Percentiles rank a stretch among this genome's conserved stretches.
Evolutionary conservation across 2,888 invertebrate genomes (phyloP).

Genomic region (Miltochrista miniata): DNA sequence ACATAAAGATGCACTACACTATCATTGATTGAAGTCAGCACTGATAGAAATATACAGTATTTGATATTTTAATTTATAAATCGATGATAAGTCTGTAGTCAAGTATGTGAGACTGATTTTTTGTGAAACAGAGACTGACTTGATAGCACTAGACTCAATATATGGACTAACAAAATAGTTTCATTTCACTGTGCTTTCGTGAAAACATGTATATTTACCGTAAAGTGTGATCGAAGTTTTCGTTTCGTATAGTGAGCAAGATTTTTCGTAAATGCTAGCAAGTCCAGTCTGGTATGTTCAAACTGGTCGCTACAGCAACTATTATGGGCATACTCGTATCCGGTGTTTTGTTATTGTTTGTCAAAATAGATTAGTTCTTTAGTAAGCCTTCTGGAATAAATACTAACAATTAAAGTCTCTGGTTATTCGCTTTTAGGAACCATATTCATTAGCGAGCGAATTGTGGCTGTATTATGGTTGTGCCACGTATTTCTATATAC

Average conservation of each 20-base stretch:
- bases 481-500: too few species aligned
- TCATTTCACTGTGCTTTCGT: too few species aligned
- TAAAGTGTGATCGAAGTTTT: too few species aligned
- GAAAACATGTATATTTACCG: too few species aligned
- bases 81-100: not conserved
- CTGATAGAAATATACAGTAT: constrained; percentile 28
- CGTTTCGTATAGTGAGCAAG: too few species aligned
- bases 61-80: not conserved
- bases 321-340: not conserved
- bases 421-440: too few species aligned
- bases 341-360: constrained; percentile 34
- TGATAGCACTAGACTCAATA: not conserved
- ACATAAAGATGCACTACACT: constrained; percentile 33
- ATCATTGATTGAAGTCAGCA: constrained; percentile 29
- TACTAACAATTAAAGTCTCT: too few species aligned
- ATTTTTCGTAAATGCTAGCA: not conserved
- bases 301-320: constrained; percentile 16
- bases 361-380: constrained; percentile 15
- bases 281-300: constrained; percentile 3
- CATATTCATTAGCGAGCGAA: too few species aligned
- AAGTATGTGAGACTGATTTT: constrained; percentile 28
- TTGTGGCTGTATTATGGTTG: too few species aligned
- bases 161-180: too few species aligned
- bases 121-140: not conserved
- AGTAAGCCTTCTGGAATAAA: too few species aligned